Evolutionary conservation across 2,797 vertebrate genomes (phyloP), one percentile per base, ranked within the genome.

Genomic region (Percopsis omiscomaycus): DNA sequence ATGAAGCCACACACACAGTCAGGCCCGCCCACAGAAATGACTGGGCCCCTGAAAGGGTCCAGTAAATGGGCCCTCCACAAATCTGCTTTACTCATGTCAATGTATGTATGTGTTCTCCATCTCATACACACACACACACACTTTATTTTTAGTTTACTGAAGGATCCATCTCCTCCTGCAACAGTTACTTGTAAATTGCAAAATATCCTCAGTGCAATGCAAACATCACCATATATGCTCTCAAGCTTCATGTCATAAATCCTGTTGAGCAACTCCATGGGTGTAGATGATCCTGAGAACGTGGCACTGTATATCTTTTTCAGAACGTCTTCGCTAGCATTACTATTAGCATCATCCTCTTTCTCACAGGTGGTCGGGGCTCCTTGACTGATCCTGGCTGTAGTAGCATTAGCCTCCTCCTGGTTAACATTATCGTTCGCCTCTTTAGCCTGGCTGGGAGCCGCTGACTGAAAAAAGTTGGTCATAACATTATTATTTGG

Each of bases 201-300:
- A 44, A 64, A 55, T 30, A 65, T 78, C 22, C 32, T 29, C 29
- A 64, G 16, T 47, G 53, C 61, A 59, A 59, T 62, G 16, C 56
- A 70, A 22, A 68, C 29, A 28, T 64, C 53, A 69, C 66, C 57
- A 61, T 61, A 58, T 57, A 65, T 65, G 53, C 72, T 66, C 27
- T 69, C 57, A 14, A 77, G 59, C 29, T 59, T 56, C 61, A 63
- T 51, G 3, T 66, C 68, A 45, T 54, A 59, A 50, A 60, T 66
- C 49, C 42, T 45, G 45, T 42, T 45, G 44, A 45, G 44, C 44
- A 45, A 45, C 44, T 45, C 11, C 44, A 45, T 45, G 44, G 44
- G 44, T 45, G 5, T 45, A 2, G 44, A 45, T 45, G 44, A 45
- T 45, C 44, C 44, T 45, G 44, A 45, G 44, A 45, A 45, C 5